phyloP scores from a whole-genome alignment of 2,888 invertebrate genomes.

The Epirrhoe alternata region DNA sequence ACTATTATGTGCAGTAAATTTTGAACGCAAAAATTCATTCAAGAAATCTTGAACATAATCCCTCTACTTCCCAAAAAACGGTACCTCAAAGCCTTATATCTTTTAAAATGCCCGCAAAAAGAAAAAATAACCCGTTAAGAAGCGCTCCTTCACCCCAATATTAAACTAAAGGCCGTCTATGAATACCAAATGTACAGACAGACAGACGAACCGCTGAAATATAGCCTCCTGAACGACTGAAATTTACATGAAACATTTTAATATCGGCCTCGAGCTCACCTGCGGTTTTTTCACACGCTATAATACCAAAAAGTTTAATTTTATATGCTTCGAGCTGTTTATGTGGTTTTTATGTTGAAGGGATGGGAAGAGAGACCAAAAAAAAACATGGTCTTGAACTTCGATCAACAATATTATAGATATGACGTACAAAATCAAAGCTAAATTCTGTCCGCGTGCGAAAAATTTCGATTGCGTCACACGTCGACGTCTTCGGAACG shows the following conservation, averaged over 20 bases:
- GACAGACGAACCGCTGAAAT: slow-evolving; percentile 72
- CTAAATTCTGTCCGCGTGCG: no score
- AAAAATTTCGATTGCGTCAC: no score
- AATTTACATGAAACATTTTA: slow-evolving; percentile 85
- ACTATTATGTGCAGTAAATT: neutral
- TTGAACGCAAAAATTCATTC: slow-evolving; percentile 1
- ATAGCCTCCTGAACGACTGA: slow-evolving; percentile 73
- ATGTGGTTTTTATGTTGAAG: slow-evolving; percentile 47
- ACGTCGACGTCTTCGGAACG: no score
- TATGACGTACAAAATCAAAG: no score
- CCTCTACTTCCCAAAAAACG: slow-evolving; percentile 18
- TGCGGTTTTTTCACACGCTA: slow-evolving; percentile 81
- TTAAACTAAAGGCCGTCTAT: slow-evolving; percentile 76
- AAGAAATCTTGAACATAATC: neutral
- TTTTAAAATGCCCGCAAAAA: slow-evolving; percentile 36
- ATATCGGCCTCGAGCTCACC: slow-evolving; percentile 74
- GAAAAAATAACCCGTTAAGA: slow-evolving; percentile 46
- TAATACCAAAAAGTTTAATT: slow-evolving; percentile 67
- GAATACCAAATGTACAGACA: slow-evolving; percentile 79
- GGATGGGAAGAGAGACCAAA: slow-evolving; percentile 33
- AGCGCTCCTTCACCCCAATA: slow-evolving; percentile 59
- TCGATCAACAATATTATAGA: no score
- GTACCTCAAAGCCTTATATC: slow-evolving; percentile 29
- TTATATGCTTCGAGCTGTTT: slow-evolving; percentile 62
- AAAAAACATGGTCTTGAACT: no score